Evolutionary conservation across 2,113 vertebrate genomes (phyloP).

Genomic region (Pomatorhinus ruficollis): DNA sequence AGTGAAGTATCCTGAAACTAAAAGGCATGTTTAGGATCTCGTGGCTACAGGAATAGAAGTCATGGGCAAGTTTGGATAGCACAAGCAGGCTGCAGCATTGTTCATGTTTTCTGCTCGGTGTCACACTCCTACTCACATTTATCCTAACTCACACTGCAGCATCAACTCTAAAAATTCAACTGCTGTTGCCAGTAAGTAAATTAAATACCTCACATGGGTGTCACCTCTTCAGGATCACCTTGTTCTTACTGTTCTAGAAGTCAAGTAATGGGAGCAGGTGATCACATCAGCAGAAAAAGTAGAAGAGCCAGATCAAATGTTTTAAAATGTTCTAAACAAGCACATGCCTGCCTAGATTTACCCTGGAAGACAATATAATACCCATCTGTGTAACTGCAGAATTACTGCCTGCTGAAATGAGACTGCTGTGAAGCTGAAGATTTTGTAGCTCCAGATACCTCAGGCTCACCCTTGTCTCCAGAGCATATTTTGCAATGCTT

Average conservation of each 20-base stretch:
- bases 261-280: background rate
- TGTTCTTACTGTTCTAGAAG: background rate
- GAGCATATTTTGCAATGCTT: background rate
- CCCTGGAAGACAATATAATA: background rate
- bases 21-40: background rate
- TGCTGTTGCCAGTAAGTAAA: background rate
- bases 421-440: background rate
- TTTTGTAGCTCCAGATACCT: background rate
- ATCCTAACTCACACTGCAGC: background rate
- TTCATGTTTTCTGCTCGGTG: background rate
- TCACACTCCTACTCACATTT: background rate
- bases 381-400: background rate
- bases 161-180: background rate
- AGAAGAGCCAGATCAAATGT: background rate
- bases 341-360: conserved; percentile 2
- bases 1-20: conserved; percentile 9
- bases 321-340: background rate
- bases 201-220: background rate
- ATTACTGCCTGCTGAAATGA: background rate
- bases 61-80: background rate
- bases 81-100: background rate
- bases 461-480: background rate
- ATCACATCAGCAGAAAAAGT: background rate
- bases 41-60: background rate
- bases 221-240: background rate